Percentiles rank a stretch among this genome's conserved stretches.
These are phyloP conservation scores for Micronisus gabar DNA, from an alignment of 2,113 vertebrate species.

Conservation along the genomic window DNA sequence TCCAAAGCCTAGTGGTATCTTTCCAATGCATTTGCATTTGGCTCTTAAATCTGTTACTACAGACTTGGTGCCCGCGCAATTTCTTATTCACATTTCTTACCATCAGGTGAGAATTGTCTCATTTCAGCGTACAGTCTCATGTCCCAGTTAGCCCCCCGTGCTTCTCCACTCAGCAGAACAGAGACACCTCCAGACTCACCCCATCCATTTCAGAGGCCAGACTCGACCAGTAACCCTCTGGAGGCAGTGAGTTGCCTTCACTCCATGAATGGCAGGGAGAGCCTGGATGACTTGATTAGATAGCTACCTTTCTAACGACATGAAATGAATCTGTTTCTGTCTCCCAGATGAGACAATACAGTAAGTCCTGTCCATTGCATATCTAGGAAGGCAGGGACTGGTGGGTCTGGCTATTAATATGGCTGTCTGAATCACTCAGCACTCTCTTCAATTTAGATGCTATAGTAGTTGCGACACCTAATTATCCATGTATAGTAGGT, in stretches of 20 bases:
- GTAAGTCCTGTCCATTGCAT: neutral
- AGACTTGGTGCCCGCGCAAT: neutral
- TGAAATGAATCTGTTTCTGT: neutral
- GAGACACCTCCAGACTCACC: neutral
- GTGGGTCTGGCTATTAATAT: neutral
- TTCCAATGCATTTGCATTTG: neutral
- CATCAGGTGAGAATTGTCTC: neutral
- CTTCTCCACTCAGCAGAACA: neutral
- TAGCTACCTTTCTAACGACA: neutral
- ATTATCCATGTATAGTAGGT: constrained; percentile 42
- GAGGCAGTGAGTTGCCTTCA: neutral
- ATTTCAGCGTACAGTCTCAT: neutral
- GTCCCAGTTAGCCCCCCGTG: neutral
- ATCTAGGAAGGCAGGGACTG: neutral
- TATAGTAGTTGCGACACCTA: neutral
- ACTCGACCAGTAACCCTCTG: neutral
- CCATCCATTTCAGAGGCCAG: neutral
- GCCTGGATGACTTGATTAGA: neutral
- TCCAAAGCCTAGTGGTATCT: neutral
- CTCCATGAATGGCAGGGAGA: neutral
- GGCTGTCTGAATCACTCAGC: constrained; percentile 15
- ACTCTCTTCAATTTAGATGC: neutral
- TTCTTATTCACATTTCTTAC: neutral
- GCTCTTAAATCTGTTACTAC: neutral
- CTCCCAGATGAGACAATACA: neutral